These are phyloP conservation scores for Platyrinchus mystaceus DNA, from an alignment of 2,797 vertebrate genomes.

Conservation along the genomic window DNA sequence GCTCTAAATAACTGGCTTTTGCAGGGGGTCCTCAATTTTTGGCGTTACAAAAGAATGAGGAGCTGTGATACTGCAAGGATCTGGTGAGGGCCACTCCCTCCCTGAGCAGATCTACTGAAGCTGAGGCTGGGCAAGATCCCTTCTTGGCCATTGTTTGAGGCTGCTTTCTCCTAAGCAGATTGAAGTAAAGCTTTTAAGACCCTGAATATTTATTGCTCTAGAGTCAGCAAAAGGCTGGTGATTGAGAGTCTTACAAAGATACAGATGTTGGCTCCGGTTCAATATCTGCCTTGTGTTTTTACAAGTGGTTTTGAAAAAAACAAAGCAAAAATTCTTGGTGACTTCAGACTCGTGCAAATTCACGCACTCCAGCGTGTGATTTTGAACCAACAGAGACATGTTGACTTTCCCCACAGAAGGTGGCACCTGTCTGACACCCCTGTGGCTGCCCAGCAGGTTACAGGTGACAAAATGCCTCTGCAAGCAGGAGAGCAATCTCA, in stretches of 20 bases:
- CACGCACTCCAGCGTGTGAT: rapidly evolving
- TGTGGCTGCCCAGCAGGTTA: not conserved
- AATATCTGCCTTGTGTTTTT: constrained; percentile 56
- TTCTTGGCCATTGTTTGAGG: constrained; percentile 27
- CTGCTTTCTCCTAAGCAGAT: constrained; percentile 29
- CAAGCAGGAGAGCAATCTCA: not conserved
- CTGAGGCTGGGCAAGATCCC: not conserved
- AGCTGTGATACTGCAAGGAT: not conserved
- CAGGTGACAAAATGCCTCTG: not conserved
- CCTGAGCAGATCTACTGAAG: not conserved
- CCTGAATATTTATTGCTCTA: constrained; percentile 49
- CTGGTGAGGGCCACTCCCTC: not conserved
- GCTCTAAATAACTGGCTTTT: not conserved
- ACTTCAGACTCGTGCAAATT: not conserved
- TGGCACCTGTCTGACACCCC: not conserved
- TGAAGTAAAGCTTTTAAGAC: constrained; percentile 53
- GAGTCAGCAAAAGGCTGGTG: constrained; percentile 58
- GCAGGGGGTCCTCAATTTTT: not conserved
- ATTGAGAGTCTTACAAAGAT: constrained; percentile 39
- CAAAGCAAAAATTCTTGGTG: constrained; percentile 4
- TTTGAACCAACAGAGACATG: not conserved
- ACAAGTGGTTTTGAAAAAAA: constrained; percentile 27
- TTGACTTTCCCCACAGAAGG: not conserved
- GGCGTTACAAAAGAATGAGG: not conserved
- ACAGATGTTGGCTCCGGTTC: constrained; percentile 31